These are phyloP conservation scores for Hirtodrosophila duncani DNA, from an alignment of 2,888 invertebrate genomes.

Conservation along the genomic window DNA sequence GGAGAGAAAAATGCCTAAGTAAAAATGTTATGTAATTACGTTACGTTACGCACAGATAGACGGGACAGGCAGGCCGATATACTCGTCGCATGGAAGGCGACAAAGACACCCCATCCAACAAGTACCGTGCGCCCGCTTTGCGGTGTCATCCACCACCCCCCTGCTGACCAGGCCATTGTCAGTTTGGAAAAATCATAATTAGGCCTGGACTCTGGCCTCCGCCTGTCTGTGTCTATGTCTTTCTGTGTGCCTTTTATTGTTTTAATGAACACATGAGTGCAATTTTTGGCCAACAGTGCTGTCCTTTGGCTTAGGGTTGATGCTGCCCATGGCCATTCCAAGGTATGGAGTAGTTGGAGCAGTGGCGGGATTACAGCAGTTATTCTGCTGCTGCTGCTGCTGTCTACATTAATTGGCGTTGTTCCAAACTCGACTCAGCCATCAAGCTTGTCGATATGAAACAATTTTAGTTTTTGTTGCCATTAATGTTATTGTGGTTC, in stretches of 20 bases:
- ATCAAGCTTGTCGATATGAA: slow-evolving; percentile 30
- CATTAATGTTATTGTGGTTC: not conserved
- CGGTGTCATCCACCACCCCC: slow-evolving; percentile 28
- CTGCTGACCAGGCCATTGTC: slow-evolving; percentile 50
- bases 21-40: slow-evolving; percentile 69
- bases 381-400: not conserved
- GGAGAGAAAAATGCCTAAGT: slow-evolving; percentile 55
- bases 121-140: not conserved
- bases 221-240: not conserved
- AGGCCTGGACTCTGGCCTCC: slow-evolving; percentile 36
- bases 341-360: not conserved
- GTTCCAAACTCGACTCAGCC: slow-evolving; percentile 7
- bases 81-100: not conserved
- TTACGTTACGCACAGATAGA: slow-evolving; percentile 68
- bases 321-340: slow-evolving; percentile 1
- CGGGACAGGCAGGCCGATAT: slow-evolving; percentile 22
- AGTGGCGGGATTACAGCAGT: not conserved
- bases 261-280: slow-evolving; percentile 66
- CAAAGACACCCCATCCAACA: slow-evolving; percentile 24
- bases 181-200: slow-evolving; percentile 66
- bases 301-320: not conserved
- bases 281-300: slow-evolving; percentile 38
- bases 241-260: slow-evolving; percentile 59
- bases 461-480: slow-evolving; percentile 22
- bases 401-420: slow-evolving; percentile 10